A percentile compares a stretch with the other conserved stretches of the same genome.
phyloP scores from a whole-genome alignment of 2,113 vertebrate genomes.

The Etheostoma spectabile region DNA sequence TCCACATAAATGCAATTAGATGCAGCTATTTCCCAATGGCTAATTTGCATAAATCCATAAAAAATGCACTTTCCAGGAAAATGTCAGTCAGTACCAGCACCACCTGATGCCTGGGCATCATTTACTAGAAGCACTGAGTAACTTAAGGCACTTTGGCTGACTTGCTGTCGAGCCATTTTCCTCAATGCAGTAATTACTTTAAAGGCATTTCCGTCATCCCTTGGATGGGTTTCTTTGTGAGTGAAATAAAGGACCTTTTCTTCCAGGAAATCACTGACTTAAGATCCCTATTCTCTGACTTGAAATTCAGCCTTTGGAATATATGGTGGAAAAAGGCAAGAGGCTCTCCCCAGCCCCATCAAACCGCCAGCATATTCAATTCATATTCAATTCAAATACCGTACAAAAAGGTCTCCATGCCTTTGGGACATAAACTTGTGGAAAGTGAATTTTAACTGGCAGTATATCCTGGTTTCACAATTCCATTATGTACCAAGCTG shows the following conservation, averaged over 20 bases:
- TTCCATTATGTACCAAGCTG: conserved; percentile 76
- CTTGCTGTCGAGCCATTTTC: conserved; percentile 53
- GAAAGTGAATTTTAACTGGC: conserved; percentile 74
- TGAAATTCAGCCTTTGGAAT: conserved; percentile 63
- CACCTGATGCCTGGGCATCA: conserved; percentile 87
- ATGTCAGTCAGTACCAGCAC: conserved; percentile 83
- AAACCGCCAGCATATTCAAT: conserved; percentile 63
- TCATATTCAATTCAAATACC: conserved; percentile 74
- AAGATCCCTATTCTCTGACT: conserved; percentile 52
- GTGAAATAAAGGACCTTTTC: conserved; percentile 69
- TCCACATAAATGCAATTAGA: conserved; percentile 86
- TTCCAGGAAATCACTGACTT: conserved; percentile 60
- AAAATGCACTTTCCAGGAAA: conserved; percentile 84
- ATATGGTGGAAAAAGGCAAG: conserved; percentile 41
- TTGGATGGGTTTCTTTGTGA: conserved; percentile 63
- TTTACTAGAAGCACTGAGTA: conserved; percentile 58
- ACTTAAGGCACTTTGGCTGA: conserved; percentile 58
- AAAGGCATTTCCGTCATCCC: conserved; percentile 64
- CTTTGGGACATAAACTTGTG: conserved; percentile 72
- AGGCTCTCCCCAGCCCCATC: conserved; percentile 37
- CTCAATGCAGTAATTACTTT: conserved; percentile 70
- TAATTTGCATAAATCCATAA: conserved; percentile 91
- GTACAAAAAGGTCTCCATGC: conserved; percentile 57
- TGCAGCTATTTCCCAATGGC: conserved; percentile 83
- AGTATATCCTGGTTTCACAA: conserved; percentile 73